Base-by-base conservation (phyloP, 2,888 invertebrate genomes). In the Mythimna loreyi region DNA sequence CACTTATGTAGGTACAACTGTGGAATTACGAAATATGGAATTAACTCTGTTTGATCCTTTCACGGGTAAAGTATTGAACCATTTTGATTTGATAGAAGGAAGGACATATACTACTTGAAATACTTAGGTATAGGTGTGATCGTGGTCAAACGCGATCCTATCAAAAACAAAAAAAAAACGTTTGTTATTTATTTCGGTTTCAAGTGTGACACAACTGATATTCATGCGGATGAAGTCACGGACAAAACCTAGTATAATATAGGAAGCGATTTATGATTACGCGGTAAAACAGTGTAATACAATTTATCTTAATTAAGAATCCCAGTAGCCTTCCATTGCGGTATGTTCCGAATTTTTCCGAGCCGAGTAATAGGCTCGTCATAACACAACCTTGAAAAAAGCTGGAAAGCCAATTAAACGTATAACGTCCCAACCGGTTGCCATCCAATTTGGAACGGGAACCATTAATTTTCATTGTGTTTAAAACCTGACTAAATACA, bases 381-480 rank as follows among this genome's bases (percentile, higher is more conserved):
- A 76, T 67, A 74, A 81, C 78, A 72, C 43, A 68, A 75, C 82
- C 84, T 82, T 82, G 78, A 78, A 75, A 72, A 75, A 43, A 55
- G 68, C 76, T 62, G 61, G 71, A 75, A 78, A 79, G 70, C 75
- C 76, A 85, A 80, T 85, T 79, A 75, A 76, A 70, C 68, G 43
- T 57, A 79, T 68, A 71, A 62, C 50, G 52, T 57, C 56, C 66
- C 40, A 57, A 58, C 59, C 67, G 63, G 82, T 78, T 80, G 73
- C 79, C 55, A 81, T 72, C 68, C 73, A 67, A 80, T 75, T 65
- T 47, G 43, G 36, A 56, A 57, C 63, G 71, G 64, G 63, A 69
- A 62, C 78, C 81, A 85, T 88, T 82, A 9, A 81, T 86, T 82
- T 83, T 80, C 83, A 88, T 87, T 86, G 80, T 81, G 72, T 75